A percentile compares a stretch with the other conserved stretches of the same genome.
Conservation (phyloP, 2,888 invertebrate genomes). For the Macrosiphum euphorbiae region DNA sequence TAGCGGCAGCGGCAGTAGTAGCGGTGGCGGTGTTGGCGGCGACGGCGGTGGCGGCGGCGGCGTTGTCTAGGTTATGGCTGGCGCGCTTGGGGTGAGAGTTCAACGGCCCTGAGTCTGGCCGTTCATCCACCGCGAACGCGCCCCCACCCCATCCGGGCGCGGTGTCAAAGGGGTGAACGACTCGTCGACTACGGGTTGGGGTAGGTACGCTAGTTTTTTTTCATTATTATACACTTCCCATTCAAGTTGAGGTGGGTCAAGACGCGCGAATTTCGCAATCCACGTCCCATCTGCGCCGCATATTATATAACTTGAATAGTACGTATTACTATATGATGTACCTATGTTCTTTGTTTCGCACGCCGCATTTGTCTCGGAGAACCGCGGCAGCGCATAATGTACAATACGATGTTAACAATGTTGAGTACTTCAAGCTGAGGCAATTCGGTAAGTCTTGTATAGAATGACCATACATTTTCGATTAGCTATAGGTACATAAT, state of each 20-base stretch:
- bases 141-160: not conserved
- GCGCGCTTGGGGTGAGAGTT: constrained; percentile 38
- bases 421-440: not conserved
- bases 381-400: not conserved
- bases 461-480: not conserved
- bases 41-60: not conserved
- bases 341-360: not conserved
- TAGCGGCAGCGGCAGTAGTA: not conserved
- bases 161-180: constrained; percentile 42
- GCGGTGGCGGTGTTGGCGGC: not conserved
- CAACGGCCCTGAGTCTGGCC: constrained; percentile 2
- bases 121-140: not conserved
- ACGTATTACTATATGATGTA: not conserved
- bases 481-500: not conserved
- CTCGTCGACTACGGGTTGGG: not conserved
- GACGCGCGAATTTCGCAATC: constrained; percentile 18
- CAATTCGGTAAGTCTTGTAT: not conserved
- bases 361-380: not conserved
- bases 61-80: constrained; percentile 56
- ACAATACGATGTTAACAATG: not conserved
- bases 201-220: not conserved
- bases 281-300: not conserved
- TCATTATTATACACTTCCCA: not conserved
- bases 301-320: too few relatives aligned
- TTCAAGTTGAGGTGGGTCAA: constrained; percentile 47